Evolutionary conservation across 2,797 vertebrate species (phyloP), one percentile per base, ranked within the genome.

Genomic region (Leptodactylus fallax): DNA sequence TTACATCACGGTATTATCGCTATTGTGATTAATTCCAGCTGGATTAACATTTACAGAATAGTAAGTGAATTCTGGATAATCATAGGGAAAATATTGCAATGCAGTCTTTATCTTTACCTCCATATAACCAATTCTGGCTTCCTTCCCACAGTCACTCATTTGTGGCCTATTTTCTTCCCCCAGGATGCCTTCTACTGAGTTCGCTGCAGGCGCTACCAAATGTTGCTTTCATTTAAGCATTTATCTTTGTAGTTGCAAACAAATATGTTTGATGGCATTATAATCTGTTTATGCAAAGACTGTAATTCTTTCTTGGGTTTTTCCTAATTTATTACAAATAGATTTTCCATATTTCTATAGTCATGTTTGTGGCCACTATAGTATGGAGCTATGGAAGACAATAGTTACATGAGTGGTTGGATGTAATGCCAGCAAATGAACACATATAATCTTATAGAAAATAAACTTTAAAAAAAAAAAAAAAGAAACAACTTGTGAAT

Each of bases 191-290:
- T 71, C 76, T 79, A 55, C 65, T 58, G 77, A 65, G 77, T n/a
- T 86, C 17, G 63, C 85, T 86, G 63, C 85, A 86, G 85, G 85
- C 85, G 69, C 23, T 71, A 86, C 78, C 85, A 80, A 86, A 86
- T 86, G 85, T 87, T 87, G 61, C 85, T 81, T 86, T 86, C 85
- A 81, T 86, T 86, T 80, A 58, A 65, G 61, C 63, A 81, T 71
- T 86, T 71, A 86, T 81, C 85, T 74, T 51, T 36, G 21, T 87
- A 58, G 45, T 80, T 53, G 71, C 78, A 87, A 58, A 87, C 63
- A 87, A 81, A 80, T 80, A 55, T 85, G 84, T 67, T 79, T 80
- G 45, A 80, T 80, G 58, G n/a, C 58, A 80, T 80, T 80, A 11
- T 58, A 36, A 79, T 80, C 4, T 65, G 60, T 82, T 65, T 69